Evolutionary conservation across 2,113 vertebrate species (phyloP).

Genomic region (Macquaria australasica): DNA sequence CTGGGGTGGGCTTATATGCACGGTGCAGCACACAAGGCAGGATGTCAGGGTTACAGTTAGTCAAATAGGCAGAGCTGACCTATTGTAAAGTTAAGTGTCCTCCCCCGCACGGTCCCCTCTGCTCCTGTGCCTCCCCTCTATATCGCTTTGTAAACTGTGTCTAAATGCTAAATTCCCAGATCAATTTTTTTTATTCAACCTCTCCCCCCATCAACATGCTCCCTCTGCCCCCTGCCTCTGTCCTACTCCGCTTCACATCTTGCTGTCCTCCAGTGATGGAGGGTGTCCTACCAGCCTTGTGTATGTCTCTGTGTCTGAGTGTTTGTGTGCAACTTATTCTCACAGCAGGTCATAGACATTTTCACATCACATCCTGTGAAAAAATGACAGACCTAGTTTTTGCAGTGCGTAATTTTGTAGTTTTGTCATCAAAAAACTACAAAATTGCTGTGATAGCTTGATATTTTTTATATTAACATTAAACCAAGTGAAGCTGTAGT

Average conservation of each 20-base stretch:
- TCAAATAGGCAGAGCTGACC: slow-evolving; percentile 77
- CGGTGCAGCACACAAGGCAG: neutral
- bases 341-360: neutral
- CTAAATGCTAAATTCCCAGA: slow-evolving; percentile 88
- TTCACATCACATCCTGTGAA: neutral
- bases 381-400: neutral
- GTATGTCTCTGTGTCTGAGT: slow-evolving; percentile 16
- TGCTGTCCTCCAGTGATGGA: slow-evolving; percentile 77
- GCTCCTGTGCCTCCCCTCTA: slow-evolving; percentile 70
- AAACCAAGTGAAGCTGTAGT: neutral
- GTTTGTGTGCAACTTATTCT: slow-evolving; percentile 14
- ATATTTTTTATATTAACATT: slow-evolving; percentile 3
- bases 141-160: slow-evolving; percentile 88
- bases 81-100: slow-evolving; percentile 84
- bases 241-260: slow-evolving; percentile 75
- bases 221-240: slow-evolving; percentile 69
- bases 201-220: slow-evolving; percentile 69
- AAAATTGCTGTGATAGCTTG: neutral
- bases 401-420: neutral
- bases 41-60: slow-evolving; percentile 59
- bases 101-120: slow-evolving; percentile 63
- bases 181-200: slow-evolving; percentile 87
- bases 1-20: neutral
- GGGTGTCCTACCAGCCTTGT: slow-evolving; percentile 49
- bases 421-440: neutral